A percentile compares a stretch with the other conserved stretches of the same genome.
phyloP scores from a whole-genome alignment of 2,888 invertebrate genomes.

The Drosophila paramelanica region DNA sequence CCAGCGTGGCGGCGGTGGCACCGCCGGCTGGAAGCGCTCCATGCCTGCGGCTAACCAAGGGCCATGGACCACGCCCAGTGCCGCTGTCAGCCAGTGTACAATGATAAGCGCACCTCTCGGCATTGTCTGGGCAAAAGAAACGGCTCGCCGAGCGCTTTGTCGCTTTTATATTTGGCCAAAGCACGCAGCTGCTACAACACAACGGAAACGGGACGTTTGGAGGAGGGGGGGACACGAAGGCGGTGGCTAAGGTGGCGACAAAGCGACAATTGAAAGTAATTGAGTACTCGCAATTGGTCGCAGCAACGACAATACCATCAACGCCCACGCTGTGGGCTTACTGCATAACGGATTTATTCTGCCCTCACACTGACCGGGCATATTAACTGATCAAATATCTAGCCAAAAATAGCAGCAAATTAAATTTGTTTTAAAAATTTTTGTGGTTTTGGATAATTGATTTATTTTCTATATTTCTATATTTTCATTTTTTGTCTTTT shows the following conservation, averaged over 20 bases:
- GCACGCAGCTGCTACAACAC: neutral
- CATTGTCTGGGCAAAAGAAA: conserved; percentile 66
- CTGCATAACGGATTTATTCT: conserved; percentile 61
- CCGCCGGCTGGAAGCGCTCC: conserved; percentile 60
- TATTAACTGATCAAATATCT: neutral
- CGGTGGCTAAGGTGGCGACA: conserved; percentile 28
- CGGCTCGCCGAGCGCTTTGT: conserved; percentile 32
- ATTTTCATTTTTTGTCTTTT: no score
- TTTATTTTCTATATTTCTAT: no score
- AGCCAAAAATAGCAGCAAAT: no score
- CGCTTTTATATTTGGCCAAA: conserved; percentile 63
- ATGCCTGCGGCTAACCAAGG: conserved; percentile 6
- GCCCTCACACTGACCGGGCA: conserved; percentile 14
- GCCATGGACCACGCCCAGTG: conserved; percentile 17
- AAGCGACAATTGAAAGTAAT: conserved; percentile 58
- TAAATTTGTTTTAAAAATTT: no score
- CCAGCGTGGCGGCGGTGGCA: conserved; percentile 80
- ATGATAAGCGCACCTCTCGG: conserved; percentile 44
- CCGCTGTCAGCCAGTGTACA: conserved; percentile 9
- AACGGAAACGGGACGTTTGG: neutral
- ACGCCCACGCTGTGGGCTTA: conserved; percentile 59
- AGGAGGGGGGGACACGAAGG: conserved; percentile 1
- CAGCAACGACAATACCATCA: conserved; percentile 32
- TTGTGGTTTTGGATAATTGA: no score
- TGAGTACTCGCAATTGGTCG: conserved; percentile 33